Base-by-base conservation (phyloP, 2,797 vertebrate species). In the Sebastes reedi region DNA sequence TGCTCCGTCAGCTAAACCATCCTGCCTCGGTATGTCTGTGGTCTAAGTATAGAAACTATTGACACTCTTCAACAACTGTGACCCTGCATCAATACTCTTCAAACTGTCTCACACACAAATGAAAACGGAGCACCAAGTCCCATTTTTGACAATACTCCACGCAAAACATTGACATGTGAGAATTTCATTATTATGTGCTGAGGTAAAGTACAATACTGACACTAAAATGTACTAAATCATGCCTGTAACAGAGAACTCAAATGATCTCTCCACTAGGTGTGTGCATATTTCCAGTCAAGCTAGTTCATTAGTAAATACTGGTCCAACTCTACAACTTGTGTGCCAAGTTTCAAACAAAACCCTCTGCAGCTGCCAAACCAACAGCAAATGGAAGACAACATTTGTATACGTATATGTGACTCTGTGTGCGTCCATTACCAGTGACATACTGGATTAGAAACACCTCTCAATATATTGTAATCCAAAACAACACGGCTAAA, bases 31-130 rank as follows among this genome's bases (percentile, higher is more conserved):
- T 36, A 64, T 72, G 75, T 60, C 42, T 46, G 20, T 11, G 22
- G 1, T 81, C 87, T 81, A 90, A 87, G 60, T 84, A 87, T 88
- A 88, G 89, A 90, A 78, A 74, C 86, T 61, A 79, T 42, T 62
- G 82, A 79, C 79, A 66, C 71, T 61, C 11, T 46, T 70, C 75
- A 72, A 54, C 0, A 4, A 60, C 82, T 6, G 29, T 6, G 14
- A 55, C 60, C 39, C 68, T 46, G 58, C 42, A 82, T 75, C 75
- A 67, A 69, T 67, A 71, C 60, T 69, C 79, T 27, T 34, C 8
- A 67, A 76, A 66, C 61, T n/a, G 29, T 25, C 27, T 30, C 20
- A 66, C 29, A 55, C 7, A 11, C 1, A 50, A 50, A 78, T 4
- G 2, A 54, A 50, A 67, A 68, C 11, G 0, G 2, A 59, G 46